Base-by-base conservation (phyloP, 2,797 vertebrate species). In the Chanos chanos region DNA sequence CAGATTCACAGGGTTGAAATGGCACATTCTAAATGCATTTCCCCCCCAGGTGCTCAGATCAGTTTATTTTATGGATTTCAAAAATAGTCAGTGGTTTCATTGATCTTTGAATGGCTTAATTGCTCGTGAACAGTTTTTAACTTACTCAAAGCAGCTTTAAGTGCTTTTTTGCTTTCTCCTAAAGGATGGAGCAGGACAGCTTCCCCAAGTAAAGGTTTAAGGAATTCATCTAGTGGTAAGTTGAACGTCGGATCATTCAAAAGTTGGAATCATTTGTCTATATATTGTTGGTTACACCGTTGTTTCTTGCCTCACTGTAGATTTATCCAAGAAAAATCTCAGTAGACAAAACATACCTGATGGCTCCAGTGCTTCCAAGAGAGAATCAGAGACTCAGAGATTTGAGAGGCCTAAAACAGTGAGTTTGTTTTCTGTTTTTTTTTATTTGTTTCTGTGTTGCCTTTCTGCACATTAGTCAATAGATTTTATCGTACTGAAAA, bases 1-100 rank as follows among this genome's bases (percentile, higher is more conserved):
- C 82, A 84, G 64, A 75, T 90, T 61, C 69, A 61, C 1, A 61
- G 79, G 57, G 37, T 21, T 45, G 79, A 73, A 15, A 55, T 65
- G 0, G 51, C 33, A 0, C 44, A 73, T 24, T 79, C 74, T 57
- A 77, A 64, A 41, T 76, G 58, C 37, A 73, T 71, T 5, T 65
- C 27, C 0, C 37, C 75, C 9, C 22, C 74, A 64, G 85, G 86
- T 91, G 75, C 41, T 48, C 1, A 40, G 7, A 45, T 22, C 15
- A 28, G 39, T 55, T 28, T 6, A 2, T 24, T 43, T 15, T 13
- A 27, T 18, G 15, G 3, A 1, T 7, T 5, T n/a, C n/a, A n/a
- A n/a, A n/a, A n/a, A n/a, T n/a, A n/a, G n/a, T n/a, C 9, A 15
- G 1, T 2, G 5, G 21, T 5, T 7, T 15, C 1, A 31, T 13